Conservation (phyloP, 2,113 vertebrate genomes). For the Sinocyclocheilus anophthalmus region DNA sequence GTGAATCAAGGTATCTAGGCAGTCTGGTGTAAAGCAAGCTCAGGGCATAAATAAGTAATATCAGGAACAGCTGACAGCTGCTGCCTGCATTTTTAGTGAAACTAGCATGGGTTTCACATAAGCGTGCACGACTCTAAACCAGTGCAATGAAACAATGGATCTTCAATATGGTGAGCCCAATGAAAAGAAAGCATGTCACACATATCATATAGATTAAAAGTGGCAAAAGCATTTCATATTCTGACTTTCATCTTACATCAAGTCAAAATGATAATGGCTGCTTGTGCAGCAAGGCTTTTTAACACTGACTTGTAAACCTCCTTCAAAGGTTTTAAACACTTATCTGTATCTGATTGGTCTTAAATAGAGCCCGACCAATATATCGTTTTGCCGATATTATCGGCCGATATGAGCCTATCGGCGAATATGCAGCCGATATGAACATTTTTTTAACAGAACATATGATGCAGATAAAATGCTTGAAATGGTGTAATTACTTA, state of each 20-base stretch:
- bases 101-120: constrained; percentile 25
- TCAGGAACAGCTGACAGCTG: constrained; percentile 43
- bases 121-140: background rate
- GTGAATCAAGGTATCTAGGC: background rate
- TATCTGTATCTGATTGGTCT: background rate
- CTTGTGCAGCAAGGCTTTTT: background rate
- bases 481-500: no score
- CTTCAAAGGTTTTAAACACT: background rate
- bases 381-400: no score
- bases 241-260: background rate
- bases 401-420: no score
- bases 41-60: background rate
- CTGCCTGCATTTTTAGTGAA: background rate
- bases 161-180: background rate
- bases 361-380: background rate
- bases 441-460: no score
- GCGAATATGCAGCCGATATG: no score
- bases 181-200: no score
- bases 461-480: no score
- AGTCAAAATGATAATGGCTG: background rate
- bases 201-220: no score
- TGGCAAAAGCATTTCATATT: background rate
- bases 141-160: background rate
- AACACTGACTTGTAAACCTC: background rate
- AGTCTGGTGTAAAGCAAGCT: background rate